Percentiles rank a stretch among this genome's conserved stretches.
Evolutionary conservation across 2,888 invertebrate species (phyloP).

Genomic region (Chrysina gloriosa): DNA sequence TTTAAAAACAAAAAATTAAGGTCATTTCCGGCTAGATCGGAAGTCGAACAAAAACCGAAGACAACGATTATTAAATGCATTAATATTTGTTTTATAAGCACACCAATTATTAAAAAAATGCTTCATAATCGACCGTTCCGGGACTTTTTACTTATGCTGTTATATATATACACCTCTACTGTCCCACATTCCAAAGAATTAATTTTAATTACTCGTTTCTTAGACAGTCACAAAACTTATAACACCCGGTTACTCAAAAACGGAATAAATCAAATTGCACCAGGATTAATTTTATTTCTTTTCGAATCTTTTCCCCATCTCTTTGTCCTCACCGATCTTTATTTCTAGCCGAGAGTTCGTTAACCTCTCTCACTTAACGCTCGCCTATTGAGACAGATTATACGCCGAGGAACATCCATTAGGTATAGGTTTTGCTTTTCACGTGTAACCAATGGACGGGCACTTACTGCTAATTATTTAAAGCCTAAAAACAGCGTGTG

Average conservation of each 20-base stretch:
- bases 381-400: background rate
- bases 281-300: background rate
- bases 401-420: background rate
- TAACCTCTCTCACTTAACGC: background rate
- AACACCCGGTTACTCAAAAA: background rate
- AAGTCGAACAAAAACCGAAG: too few relatives aligned
- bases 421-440: background rate
- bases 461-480: background rate
- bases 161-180: too few relatives aligned
- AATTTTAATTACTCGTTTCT: too few relatives aligned
- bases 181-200: too few relatives aligned
- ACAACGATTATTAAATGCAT: too few relatives aligned
- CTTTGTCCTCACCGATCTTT: background rate
- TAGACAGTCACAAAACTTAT: too few relatives aligned
- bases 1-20: too few relatives aligned
- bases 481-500: background rate
- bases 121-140: too few relatives aligned
- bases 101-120: too few relatives aligned
- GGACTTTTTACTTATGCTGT: too few relatives aligned
- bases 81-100: too few relatives aligned
- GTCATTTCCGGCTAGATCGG: too few relatives aligned
- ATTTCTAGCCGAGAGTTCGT: conserved; percentile 6
- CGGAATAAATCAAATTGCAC: conserved; percentile 1
- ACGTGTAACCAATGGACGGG: background rate
- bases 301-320: conserved; percentile 11